Percentiles rank a stretch among this genome's conserved stretches.
Evolutionary conservation across 2,113 vertebrate genomes (phyloP).

Genomic region (Okapia johnstoni): DNA sequence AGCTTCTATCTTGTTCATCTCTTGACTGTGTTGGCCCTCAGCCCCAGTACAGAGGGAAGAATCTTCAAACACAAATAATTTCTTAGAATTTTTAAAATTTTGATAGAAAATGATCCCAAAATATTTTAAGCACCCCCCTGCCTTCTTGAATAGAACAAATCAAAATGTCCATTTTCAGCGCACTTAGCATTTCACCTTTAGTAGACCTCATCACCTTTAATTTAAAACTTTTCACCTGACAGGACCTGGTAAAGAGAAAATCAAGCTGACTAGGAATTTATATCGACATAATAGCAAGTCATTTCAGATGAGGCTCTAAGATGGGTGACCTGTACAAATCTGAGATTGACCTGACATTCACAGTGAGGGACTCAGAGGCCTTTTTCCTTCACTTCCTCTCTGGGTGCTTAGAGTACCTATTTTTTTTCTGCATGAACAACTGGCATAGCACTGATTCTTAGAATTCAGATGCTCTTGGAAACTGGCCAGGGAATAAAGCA

Average conservation of each 20-base stretch:
- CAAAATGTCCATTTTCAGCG: accelerated
- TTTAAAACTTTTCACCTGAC: neutral
- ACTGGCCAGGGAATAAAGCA: neutral
- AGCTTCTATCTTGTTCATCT: neutral
- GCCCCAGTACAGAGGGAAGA: neutral
- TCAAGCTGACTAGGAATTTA: neutral
- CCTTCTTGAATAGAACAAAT: neutral
- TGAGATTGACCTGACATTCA: neutral
- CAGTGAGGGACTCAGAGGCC: neutral
- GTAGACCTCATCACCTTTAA: neutral
- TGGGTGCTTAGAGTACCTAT: neutral
- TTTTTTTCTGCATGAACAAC: accelerated
- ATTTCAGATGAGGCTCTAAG: neutral
- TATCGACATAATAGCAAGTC: neutral
- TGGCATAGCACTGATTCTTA: neutral
- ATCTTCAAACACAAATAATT: neutral
- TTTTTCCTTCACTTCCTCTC: neutral
- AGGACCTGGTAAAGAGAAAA: neutral
- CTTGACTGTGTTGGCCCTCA: accelerated
- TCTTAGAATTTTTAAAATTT: neutral
- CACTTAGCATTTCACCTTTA: accelerated
- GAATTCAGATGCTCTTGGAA: neutral
- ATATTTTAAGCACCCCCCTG: neutral
- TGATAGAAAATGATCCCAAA: neutral
- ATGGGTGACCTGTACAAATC: neutral